Percentiles rank a stretch among this genome's conserved stretches.
phyloP scores from a whole-genome alignment of 2,888 invertebrate species.

The Catotricha subobsoleta region DNA sequence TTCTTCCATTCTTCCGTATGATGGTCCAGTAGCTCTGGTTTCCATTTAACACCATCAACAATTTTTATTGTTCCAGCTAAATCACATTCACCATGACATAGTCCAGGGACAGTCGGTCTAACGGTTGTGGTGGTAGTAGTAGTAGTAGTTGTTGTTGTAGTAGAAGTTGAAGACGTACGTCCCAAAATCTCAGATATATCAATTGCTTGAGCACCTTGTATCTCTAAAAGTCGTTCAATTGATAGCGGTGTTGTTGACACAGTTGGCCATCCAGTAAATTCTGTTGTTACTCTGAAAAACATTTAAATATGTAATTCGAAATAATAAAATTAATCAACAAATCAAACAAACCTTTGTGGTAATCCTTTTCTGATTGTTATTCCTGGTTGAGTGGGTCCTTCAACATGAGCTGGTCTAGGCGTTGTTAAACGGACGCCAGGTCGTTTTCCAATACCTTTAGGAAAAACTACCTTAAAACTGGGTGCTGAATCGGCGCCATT shows the following conservation, averaged over 20 bases:
- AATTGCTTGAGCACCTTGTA: constrained; percentile 39
- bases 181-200: constrained; percentile 31
- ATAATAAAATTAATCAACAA: neutral
- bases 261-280: constrained; percentile 83
- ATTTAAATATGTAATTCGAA: constrained; percentile 1
- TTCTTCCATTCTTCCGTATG: constrained; percentile 76
- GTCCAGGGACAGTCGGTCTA: constrained; percentile 56
- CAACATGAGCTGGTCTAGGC: constrained; percentile 29
- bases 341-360: constrained; percentile 46
- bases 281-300: constrained; percentile 54
- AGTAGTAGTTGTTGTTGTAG: constrained; percentile 39
- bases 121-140: constrained; percentile 54
- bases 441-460: constrained; percentile 39
- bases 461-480: constrained; percentile 55
- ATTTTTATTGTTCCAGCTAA: constrained; percentile 73
- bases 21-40: constrained; percentile 67
- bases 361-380: constrained; percentile 71
- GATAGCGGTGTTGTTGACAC: constrained; percentile 74
- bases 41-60: constrained; percentile 64
- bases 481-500: constrained; percentile 16
- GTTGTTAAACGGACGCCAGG: constrained; percentile 41
- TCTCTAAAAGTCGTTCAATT: constrained; percentile 59
- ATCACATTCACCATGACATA: constrained; percentile 62
- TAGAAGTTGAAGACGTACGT: constrained; percentile 30
- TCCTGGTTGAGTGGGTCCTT: constrained; percentile 33